phyloP scores from a whole-genome alignment of 2,888 invertebrate genomes.

The Rhagonycha fulva region DNA sequence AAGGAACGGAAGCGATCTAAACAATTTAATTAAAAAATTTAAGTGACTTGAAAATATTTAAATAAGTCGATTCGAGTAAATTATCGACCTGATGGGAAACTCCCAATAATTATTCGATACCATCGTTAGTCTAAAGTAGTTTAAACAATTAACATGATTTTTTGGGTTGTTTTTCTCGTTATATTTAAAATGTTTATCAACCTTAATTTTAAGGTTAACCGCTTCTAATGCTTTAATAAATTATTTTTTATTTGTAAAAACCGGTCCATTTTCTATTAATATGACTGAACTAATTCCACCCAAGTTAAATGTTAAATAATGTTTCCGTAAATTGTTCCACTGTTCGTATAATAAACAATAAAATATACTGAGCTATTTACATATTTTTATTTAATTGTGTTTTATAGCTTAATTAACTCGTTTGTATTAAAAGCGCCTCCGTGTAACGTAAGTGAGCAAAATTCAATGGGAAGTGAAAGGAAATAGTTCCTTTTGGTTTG shows the following conservation, averaged over 20 bases:
- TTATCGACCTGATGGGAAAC: neutral
- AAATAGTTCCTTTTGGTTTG: neutral
- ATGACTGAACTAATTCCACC: neutral
- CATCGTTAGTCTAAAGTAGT: neutral
- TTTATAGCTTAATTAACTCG: neutral
- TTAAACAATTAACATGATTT: slow-evolving; percentile 4
- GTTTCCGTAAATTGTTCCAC: neutral
- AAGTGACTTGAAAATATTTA: neutral
- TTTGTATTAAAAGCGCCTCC: neutral
- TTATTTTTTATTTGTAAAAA: neutral
- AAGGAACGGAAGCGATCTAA: neutral
- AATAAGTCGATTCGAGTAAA: neutral
- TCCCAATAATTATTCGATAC: neutral
- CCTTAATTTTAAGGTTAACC: slow-evolving; percentile 1
- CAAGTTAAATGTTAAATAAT: neutral
- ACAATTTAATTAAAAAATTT: neutral
- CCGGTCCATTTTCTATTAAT: neutral
- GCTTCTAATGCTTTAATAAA: slow-evolving; percentile 4
- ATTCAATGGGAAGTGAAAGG: neutral
- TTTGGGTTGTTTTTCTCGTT: slow-evolving; percentile 3
- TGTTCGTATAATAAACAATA: neutral
- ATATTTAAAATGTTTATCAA: slow-evolving; percentile 3
- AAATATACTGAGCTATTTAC: neutral
- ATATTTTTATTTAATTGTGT: neutral
- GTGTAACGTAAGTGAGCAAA: no score